Evolutionary conservation across 1,140 invertebrate genomes (phyloP), one percentile per base, ranked within the genome.

Genomic region (Leptopilina boulardi): DNA sequence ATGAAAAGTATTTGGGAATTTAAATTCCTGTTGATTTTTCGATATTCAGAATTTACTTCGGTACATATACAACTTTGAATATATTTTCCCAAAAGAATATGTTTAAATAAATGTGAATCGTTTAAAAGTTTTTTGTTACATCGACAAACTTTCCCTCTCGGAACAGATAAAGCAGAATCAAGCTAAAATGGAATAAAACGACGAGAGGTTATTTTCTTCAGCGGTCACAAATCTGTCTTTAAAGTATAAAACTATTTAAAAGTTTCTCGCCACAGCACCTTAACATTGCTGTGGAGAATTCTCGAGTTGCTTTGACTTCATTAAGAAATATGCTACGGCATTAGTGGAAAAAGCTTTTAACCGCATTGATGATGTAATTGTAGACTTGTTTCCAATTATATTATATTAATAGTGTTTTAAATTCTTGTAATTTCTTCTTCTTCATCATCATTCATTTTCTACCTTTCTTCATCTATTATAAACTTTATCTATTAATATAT

Each of bases 171-270:
- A 66, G 21, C 9, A 66, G 56, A 66, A 66, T 66, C 3, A 23
- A 66, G 56, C 56, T 30, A 21, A 66, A 66, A 66, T 23, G 21
- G 56, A 30, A 66, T 66, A 66, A 66, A 30, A 66, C 23, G 56
- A 30, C 13, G 23, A n/a, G n/a, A n/a, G n/a, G 13, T 26, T 34
- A 34, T 34, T 30, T 66, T 66, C 56, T n/a, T 66, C 56, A 30
- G 56, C 21, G 56, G 56, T 66, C 56, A 66, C 56, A 66, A 66
- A 66, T 66, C 56, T 66, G 56, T 66, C 56, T 26, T 21, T 66
- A 5, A 15, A 26, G 6, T 6, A 21, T 66, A 66, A 66, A 66
- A 66, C 56, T 66, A 26, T 66, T 66, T 66, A 66, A 66, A 66
- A 66, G 56, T 66, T 66, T 66, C 56, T 66, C 56, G 56, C 21